Evolutionary conservation across 2,797 vertebrate genomes (phyloP).

Genomic region (Myotis planiceps): DNA sequence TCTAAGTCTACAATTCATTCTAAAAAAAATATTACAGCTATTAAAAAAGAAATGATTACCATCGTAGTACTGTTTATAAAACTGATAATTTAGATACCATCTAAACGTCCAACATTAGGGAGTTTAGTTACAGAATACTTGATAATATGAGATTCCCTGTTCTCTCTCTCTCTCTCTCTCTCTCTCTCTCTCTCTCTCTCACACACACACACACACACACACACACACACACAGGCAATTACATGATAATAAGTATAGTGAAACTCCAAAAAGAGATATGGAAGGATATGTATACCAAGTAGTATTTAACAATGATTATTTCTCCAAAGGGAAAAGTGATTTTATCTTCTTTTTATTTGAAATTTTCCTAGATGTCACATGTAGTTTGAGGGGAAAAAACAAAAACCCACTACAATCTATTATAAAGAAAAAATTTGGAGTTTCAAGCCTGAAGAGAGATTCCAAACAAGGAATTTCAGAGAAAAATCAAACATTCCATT

Average conservation of each 20-base stretch:
- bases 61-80: neutral
- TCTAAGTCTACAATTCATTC: conserved; percentile 13
- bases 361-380: conserved; percentile 1
- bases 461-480: conserved; percentile 20
- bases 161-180: neutral
- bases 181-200: no score
- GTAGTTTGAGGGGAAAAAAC: neutral
- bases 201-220: neutral
- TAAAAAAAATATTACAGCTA: conserved; percentile 4
- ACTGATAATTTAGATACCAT: conserved; percentile 3
- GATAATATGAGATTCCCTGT: neutral
- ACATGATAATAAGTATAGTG: neutral
- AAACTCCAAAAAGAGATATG: neutral
- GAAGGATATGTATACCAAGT: neutral
- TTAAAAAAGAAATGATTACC: conserved; percentile 22
- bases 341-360: conserved; percentile 5
- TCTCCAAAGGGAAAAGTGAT: conserved; percentile 7
- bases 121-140: neutral
- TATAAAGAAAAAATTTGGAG: conserved; percentile 11
- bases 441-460: neutral
- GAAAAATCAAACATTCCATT: neutral
- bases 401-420: neutral
- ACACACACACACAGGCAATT: neutral
- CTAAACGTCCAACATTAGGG: conserved; percentile 14
- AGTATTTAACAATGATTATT: neutral